Evolutionary conservation across 2,113 vertebrate genomes (phyloP).

Genomic region (Proterorhinus semilunaris): DNA sequence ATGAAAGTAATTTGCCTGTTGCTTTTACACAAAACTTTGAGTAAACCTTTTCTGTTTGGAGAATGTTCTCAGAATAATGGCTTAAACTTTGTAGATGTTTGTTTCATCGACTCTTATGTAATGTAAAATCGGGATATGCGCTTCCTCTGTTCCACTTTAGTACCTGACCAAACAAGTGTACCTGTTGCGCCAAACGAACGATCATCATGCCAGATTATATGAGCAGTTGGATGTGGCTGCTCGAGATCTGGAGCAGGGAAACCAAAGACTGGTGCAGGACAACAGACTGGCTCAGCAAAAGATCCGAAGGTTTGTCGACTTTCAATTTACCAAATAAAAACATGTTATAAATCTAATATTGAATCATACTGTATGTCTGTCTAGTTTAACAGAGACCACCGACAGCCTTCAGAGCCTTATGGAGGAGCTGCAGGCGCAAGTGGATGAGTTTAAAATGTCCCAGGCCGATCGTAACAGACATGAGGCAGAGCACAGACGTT

Average conservation of each 20-base stretch:
- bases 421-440: conserved; percentile 86
- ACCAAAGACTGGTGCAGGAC: conserved; percentile 86
- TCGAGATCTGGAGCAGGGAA: conserved; percentile 88
- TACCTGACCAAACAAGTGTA: conserved; percentile 92
- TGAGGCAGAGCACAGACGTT: conserved; percentile 75
- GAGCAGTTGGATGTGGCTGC: conserved; percentile 90
- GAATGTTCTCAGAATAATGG: too few relatives aligned
- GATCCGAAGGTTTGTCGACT: conserved; percentile 80
- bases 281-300: conserved; percentile 87
- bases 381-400: conserved; percentile 88
- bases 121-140: neutral
- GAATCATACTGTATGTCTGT: neutral
- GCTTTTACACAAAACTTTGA: neutral
- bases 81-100: too few relatives aligned
- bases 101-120: too few relatives aligned
- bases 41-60: neutral
- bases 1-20: neutral
- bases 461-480: conserved; percentile 61
- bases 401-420: conserved; percentile 86
- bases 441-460: conserved; percentile 83
- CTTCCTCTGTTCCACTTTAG: conserved; percentile 68
- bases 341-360: neutral
- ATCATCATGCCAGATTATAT: conserved; percentile 93
- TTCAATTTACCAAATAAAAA: neutral
- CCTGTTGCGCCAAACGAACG: conserved; percentile 89